Base-by-base conservation (phyloP, 2,113 vertebrate genomes). In the Columba janthina region DNA sequence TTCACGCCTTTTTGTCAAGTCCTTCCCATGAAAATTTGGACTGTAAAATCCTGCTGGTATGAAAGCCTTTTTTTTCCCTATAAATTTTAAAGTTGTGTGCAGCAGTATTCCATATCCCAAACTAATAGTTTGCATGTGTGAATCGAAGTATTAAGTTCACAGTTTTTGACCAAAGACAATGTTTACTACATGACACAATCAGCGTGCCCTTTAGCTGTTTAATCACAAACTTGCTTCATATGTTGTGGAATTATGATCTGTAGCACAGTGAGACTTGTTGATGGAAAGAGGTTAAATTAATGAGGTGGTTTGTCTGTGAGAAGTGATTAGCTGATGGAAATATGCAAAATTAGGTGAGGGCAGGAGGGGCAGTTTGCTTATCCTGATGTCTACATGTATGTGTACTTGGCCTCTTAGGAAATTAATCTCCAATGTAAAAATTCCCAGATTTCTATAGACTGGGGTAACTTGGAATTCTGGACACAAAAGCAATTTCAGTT, bases 1-100 rank as follows among this genome's bases (percentile, higher is more conserved):
- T 85, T 96, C 91, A 83, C 20, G 32, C 82, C 90, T 95, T 51
- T 69, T 66, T 56, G 20, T 83, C 93, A 71, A 96, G 69, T 51
- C 64, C 88, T 85, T 95, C 92, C 82, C 87, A 83, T 71, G 93
- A 94, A 94, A 91, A 79, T n/a, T 84, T 7, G 48, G 75, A 5
- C 60, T 56, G 28, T 93, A 95, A 94, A 93, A 84, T 15, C 61
- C 76, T 80, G 67, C 79, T 88, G 85, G 74, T 36, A 83, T 71
- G 92, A 36, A 91, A 65, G 51, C 12, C 67, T 66, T 69, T 56
- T 56, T 56, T 67, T 64, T 79, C 38, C 22, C 65, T 81, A 17
- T 64, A 32, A 86, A 93, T 54, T 88, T 90, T 58, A 31, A 90
- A 78, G 72, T 62, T 90, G 31, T 64, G 69, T 71, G 67, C 65